These are phyloP conservation scores for Ceratothoa steindachneri DNA, from an alignment of 2,888 invertebrate species.

Conservation along the genomic window DNA sequence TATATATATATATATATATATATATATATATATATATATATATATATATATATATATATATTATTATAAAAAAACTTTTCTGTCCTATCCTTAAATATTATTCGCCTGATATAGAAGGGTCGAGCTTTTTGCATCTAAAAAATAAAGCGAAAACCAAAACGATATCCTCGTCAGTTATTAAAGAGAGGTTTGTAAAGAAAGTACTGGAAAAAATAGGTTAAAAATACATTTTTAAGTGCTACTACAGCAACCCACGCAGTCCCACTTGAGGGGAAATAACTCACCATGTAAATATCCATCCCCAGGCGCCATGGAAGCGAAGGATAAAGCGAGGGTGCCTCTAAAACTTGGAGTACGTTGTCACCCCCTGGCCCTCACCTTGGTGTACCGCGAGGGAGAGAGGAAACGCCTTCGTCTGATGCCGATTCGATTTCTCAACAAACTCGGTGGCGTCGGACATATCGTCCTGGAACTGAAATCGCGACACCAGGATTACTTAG, in stretches of 20 bases:
- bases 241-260: neutral
- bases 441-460: slow-evolving; percentile 52
- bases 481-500: slow-evolving; percentile 53
- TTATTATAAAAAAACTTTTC: no score
- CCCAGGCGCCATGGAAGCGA: neutral
- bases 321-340: neutral
- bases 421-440: slow-evolving; percentile 55
- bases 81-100: no score
- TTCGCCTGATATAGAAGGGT: no score
- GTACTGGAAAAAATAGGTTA: no score
- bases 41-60: no score
- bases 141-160: no score
- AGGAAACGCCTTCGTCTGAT: slow-evolving; percentile 53
- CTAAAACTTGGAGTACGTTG: slow-evolving; percentile 30
- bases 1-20: no score
- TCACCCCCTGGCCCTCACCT: slow-evolving; percentile 32
- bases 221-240: no score
- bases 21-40: no score
- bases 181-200: no score
- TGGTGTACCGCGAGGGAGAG: slow-evolving; percentile 25
- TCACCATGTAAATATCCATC: neutral
- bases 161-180: no score
- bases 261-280: neutral
- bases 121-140: no score
- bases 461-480: slow-evolving; percentile 53